phyloP scores from a whole-genome alignment of 2,797 vertebrate species.

The Benthosema pterotum region DNA sequence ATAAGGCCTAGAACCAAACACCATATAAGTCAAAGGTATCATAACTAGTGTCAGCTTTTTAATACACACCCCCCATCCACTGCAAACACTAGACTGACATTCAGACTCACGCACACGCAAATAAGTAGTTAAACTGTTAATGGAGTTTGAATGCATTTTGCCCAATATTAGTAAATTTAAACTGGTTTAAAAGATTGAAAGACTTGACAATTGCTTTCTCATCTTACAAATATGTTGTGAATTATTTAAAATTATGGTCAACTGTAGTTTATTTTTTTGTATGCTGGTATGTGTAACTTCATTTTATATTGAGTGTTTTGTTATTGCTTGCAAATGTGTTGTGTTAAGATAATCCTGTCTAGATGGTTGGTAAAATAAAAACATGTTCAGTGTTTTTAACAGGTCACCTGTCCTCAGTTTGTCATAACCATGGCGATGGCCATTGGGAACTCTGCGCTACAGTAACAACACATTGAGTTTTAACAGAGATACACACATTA shows the following conservation, averaged over 20 bases:
- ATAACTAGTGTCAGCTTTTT: conserved; percentile 2
- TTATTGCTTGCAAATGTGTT: conserved; percentile 64
- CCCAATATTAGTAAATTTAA: conserved; percentile 66
- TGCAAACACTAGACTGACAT: conserved; percentile 5
- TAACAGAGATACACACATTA: too few relatives aligned
- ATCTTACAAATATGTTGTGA: conserved; percentile 73
- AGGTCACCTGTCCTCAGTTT: conserved; percentile 47
- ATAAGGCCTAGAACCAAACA: conserved; percentile 9
- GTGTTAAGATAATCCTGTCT: conserved; percentile 72
- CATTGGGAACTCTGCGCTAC: too few relatives aligned
- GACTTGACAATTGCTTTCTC: conserved; percentile 58
- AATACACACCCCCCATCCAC: neutral
- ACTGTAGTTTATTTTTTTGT: conserved; percentile 73
- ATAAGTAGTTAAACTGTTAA: conserved; percentile 44
- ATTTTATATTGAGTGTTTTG: conserved; percentile 63
- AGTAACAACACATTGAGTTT: too few relatives aligned
- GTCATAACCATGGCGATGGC: conserved; percentile 2
- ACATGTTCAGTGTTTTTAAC: conserved; percentile 65
- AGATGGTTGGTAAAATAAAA: conserved; percentile 76
- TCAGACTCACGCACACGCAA: conserved; percentile 28
- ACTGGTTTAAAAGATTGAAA: conserved; percentile 63
- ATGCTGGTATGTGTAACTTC: conserved; percentile 72
- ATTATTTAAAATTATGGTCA: conserved; percentile 80
- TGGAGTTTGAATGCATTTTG: conserved; percentile 74
- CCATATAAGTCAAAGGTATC: conserved; percentile 16